These are phyloP conservation scores for Macroramphosus scolopax DNA, from an alignment of 2,797 vertebrate species.

Conservation along the genomic window DNA sequence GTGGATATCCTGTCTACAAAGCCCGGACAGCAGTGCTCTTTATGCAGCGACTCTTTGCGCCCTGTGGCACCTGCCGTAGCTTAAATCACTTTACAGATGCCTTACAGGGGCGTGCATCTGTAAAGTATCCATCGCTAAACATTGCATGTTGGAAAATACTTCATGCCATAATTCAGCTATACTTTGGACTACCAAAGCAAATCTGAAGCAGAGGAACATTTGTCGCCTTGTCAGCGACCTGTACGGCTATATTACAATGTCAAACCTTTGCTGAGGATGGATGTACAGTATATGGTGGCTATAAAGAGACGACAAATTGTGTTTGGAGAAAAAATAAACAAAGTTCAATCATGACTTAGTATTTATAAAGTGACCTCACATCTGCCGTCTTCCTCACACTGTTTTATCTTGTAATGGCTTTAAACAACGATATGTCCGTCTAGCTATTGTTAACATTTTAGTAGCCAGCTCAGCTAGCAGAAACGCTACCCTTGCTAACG, in stretches of 20 bases:
- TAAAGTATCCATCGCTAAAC: conserved; percentile 54
- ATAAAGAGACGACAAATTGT: conserved; percentile 27
- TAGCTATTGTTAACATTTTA: no score
- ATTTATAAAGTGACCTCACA: no score
- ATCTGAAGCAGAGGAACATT: conserved; percentile 33
- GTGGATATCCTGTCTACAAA: conserved; percentile 75
- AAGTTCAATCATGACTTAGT: conserved; percentile 35
- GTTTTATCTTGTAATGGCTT: no score
- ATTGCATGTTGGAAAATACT: conserved; percentile 49
- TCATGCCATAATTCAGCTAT: conserved; percentile 32
- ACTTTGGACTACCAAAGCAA: conserved; percentile 30
- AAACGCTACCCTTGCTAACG: no score
- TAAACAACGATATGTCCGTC: no score
- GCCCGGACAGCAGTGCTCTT: conserved; percentile 67
- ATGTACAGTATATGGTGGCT: conserved; percentile 1
- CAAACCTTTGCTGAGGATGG: conserved; percentile 16
- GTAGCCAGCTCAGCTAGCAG: no score
- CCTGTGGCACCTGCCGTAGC: conserved; percentile 73
- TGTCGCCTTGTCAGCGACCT: conserved; percentile 34
- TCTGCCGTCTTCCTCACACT: no score
- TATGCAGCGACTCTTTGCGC: conserved; percentile 58
- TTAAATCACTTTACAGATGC: conserved; percentile 67
- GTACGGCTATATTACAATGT: conserved; percentile 17
- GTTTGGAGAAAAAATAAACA: conserved; percentile 49
- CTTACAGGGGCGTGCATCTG: conserved; percentile 56